Base-by-base conservation (phyloP, 2,888 invertebrate genomes). In the Cheilosia vulpina region DNA sequence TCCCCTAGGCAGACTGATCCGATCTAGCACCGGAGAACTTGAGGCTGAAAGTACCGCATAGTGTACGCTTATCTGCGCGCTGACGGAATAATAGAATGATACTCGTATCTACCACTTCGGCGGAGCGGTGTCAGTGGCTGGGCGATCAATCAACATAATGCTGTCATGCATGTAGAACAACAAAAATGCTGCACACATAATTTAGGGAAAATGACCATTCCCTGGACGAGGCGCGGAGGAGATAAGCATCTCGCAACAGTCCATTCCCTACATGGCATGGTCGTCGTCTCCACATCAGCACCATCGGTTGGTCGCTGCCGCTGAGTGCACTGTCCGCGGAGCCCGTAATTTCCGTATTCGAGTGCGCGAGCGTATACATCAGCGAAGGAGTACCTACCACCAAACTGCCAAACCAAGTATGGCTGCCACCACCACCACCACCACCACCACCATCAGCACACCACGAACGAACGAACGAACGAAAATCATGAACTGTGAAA, bases 81-180 rank as follows among this genome's bases (percentile, higher is more conserved):
- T 57, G 27, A 53, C 73, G 68, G 68, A 72, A 79, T 60, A 71
- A 79, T 69, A 71, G 79, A 84, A 65, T 76, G 75, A 79, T 79
- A 21, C 21, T 21, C 21, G 21, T 21, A 75, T 57, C 69, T 17
- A 60, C 24, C 43, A 76, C 69, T 71, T 63, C 55, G 34, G 34
- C 43, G 60, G 27, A 68, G 45, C 78, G 68, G 73, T 84, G 83
- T 78, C 83, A 83, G 83, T 79, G 79, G 38, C 63, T 63, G 73
- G 84, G 41, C 80, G 79, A 84, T 84, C 84, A 84, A 84, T 84
- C 84, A 84, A 84, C 84, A 84, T 79, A 79, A 84, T 79, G 84
- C 84, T 84, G 84, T 84, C 84, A 84, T 84, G 84, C 84, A 84
- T 84, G 84, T 84, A 84, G 84, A 84, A 84, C 84, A 84, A 79